Base-by-base conservation (phyloP, 1,140 invertebrate species). In the Laodelphax striatellus region DNA sequence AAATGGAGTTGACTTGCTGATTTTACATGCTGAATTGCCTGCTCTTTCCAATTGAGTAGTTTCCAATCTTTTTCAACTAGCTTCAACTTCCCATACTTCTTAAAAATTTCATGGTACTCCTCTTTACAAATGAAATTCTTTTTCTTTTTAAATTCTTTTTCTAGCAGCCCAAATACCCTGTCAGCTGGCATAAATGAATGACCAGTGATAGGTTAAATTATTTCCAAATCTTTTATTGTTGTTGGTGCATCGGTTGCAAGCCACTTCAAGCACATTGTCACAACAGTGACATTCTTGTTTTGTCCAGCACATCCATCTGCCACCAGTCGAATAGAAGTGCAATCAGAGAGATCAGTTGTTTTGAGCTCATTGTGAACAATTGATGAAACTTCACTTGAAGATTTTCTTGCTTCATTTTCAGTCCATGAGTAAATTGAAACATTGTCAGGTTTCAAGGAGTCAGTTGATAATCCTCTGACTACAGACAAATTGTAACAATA, bases 401-500 rank as follows among this genome's bases (percentile, higher is more conserved):
- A 64, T 65, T 72, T 72, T 19, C 42, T 21, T 22, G 31, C 52
- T 17, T 66, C 54, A 31, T 66, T 63, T 64, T 73, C 70, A 9
- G 64, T 70, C 69, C 70, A 72, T 21, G 17, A n/a, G 55, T 69
- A 72, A 11, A 61, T 46, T 38, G 60, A 67, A 0, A 70, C 65
- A 64, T 69, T 71, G 21, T 66, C 61, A 28, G 41, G 59, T 9
- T 17, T 60, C 22, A 70, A 56, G 52, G 55, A 58, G n/a, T 5
- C 41, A 62, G 69, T 69, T 21, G 70, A 74, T 50, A 28, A 28
- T 44, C 70, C 72, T 28, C 46, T 22, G 8, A 70, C 67, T 14
- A 70, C 63, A 21, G 69, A 68, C 42, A 73, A 70, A 62, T 72
- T 73, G 54, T 73, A 70, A n/a, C 66, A 59, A 57, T 73, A 72